Percentiles rank a stretch among this genome's conserved stretches.
Evolutionary conservation across 2,797 vertebrate genomes (phyloP).

Genomic region (Bryconaethiops microstoma): DNA sequence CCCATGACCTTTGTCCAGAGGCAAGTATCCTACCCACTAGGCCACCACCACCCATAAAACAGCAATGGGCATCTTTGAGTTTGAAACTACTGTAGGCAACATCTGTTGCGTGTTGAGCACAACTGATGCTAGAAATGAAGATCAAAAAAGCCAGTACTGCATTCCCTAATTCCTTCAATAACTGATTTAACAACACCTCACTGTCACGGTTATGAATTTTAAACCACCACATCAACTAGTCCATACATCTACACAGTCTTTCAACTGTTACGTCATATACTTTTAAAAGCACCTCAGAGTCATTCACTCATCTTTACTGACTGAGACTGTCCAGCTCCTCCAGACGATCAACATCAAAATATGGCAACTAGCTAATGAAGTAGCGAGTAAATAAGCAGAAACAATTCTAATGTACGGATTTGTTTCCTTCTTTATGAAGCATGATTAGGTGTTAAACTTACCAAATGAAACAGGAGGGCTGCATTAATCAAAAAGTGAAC

Average conservation of each 20-base stretch:
- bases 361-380: neutral
- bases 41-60: too few relatives aligned
- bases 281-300: neutral
- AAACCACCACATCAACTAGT: neutral
- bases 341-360: neutral
- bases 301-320: too few relatives aligned
- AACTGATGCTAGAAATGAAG: neutral
- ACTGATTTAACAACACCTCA: neutral
- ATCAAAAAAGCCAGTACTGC: neutral
- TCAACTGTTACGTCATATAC: neutral
- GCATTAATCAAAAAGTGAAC: conserved; percentile 83
- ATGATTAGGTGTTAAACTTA: conserved; percentile 72
- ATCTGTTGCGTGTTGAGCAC: neutral
- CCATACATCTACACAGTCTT: neutral
- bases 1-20: too few relatives aligned
- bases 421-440: conserved; percentile 7
- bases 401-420: neutral
- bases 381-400: neutral
- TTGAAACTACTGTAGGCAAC: neutral
- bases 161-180: too few relatives aligned
- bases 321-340: conserved; percentile 2
- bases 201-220: neutral
- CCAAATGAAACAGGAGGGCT: conserved; percentile 86
- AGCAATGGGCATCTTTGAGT: neutral
- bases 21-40: too few relatives aligned